phyloP scores from a whole-genome alignment of 1,140 invertebrate genomes.

The Brachionus sp. region DNA sequence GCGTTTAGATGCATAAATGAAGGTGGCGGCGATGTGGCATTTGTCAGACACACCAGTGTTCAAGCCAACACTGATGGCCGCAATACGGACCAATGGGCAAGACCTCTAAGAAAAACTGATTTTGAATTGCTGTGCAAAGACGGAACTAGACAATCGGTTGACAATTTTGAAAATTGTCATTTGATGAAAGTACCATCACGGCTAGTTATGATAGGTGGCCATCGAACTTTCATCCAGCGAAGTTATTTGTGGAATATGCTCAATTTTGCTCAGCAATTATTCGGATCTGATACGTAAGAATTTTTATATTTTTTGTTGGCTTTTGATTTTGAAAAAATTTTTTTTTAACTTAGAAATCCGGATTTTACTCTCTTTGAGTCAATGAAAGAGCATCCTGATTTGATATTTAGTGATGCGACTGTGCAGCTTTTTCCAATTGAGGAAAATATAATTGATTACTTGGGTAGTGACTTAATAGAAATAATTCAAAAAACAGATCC shows the following conservation, averaged over 20 bases:
- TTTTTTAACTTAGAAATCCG: conserved; percentile 48
- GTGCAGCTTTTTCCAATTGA: conserved; percentile 52
- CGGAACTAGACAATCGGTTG: conserved; percentile 69
- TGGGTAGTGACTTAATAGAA: conserved; percentile 34
- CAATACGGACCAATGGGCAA: conserved; percentile 80
- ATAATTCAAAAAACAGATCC: conserved; percentile 34
- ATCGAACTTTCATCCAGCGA: conserved; percentile 63
- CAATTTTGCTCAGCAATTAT: conserved; percentile 59
- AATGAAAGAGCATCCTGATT: conserved; percentile 54
- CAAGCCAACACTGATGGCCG: conserved; percentile 84
- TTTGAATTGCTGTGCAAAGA: conserved; percentile 89
- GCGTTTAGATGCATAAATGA: conserved; percentile 88
- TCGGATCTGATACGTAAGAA: conserved; percentile 58
- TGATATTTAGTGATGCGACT: conserved; percentile 57
- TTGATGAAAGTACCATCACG: conserved; percentile 84
- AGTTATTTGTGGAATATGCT: conserved; percentile 59
- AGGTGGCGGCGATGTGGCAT: conserved; percentile 88
- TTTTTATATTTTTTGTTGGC: conserved; percentile 61
- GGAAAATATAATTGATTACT: not conserved
- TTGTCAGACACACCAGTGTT: conserved; percentile 87
- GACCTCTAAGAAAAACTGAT: conserved; percentile 83
- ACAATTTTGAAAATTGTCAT: conserved; percentile 79
- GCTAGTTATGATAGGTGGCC: conserved; percentile 79
- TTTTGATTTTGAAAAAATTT: not conserved
- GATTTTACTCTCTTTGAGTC: conserved; percentile 59